Evolutionary conservation across 2,797 vertebrate genomes (phyloP).

Genomic region (Sarcoramphus papa): DNA sequence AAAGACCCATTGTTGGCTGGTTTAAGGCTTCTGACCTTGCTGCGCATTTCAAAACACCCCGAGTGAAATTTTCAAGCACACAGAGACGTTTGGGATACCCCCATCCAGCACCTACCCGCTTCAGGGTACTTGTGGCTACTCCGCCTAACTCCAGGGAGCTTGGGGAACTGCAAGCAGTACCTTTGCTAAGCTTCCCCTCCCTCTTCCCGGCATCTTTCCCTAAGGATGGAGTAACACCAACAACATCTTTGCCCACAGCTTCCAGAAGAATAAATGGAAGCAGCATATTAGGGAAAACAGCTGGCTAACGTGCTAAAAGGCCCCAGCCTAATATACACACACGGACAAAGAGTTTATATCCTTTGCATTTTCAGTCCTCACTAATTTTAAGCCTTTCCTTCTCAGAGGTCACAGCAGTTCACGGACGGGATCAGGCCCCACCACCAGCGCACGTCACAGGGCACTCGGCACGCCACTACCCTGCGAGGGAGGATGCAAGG

Average conservation of each 20-base stretch:
- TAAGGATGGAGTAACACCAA: background rate
- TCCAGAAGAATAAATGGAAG: background rate
- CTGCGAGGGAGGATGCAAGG: background rate
- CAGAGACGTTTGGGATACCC: background rate
- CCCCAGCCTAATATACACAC: background rate
- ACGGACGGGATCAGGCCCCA: accelerated
- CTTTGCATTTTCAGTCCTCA: background rate
- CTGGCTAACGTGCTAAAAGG: background rate
- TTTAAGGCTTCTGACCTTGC: background rate
- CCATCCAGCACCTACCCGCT: background rate
- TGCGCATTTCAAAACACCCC: background rate
- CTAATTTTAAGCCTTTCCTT: background rate
- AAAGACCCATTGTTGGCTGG: accelerated
- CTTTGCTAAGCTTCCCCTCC: background rate
- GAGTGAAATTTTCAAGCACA: background rate
- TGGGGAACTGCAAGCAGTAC: accelerated
- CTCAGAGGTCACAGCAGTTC: background rate
- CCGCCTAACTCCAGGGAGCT: background rate
- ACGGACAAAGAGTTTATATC: background rate
- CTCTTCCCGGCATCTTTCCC: background rate
- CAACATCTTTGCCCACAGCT: background rate
- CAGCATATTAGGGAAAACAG: background rate
- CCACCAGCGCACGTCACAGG: accelerated
- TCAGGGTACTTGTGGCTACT: background rate
- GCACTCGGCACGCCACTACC: accelerated